Percentiles rank a stretch among this genome's conserved stretches.
Conservation (phyloP, 2,797 vertebrate genomes). For the Smutsia temminckii region DNA sequence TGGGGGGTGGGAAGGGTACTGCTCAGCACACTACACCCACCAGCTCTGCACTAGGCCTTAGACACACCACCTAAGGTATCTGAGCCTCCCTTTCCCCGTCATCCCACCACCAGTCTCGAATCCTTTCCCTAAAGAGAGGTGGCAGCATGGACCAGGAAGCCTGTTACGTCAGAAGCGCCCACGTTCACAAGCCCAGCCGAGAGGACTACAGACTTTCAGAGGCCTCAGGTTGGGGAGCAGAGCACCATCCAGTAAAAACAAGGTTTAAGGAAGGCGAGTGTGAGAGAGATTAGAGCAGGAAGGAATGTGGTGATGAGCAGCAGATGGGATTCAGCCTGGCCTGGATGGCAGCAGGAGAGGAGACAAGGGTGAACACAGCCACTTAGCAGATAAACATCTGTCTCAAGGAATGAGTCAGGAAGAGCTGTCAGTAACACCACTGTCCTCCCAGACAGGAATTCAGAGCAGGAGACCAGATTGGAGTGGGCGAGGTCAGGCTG, state of each 20-base stretch:
- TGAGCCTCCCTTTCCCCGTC: not conserved
- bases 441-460: constrained; percentile 27
- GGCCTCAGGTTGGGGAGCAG: not conserved
- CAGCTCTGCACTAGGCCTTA: rapidly evolving
- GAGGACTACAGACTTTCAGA: not conserved
- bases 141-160: not conserved
- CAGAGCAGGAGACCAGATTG: not conserved
- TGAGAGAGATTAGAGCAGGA: not conserved
- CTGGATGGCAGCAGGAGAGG: not conserved
- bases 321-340: not conserved
- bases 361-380: not conserved
- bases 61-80: not conserved
- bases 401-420: constrained; percentile 45
- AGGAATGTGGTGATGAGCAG: not conserved
- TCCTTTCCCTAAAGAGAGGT: not conserved
- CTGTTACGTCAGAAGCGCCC: not conserved
- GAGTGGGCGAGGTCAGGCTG: not conserved
- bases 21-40: not conserved
- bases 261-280: not conserved
- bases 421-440: not conserved
- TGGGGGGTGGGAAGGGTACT: rapidly evolving
- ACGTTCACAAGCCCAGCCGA: rapidly evolving
- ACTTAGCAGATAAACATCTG: constrained; percentile 25
- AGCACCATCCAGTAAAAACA: not conserved
- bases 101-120: not conserved